A percentile compares a stretch with the other conserved stretches of the same genome.
These are phyloP conservation scores for Clarias platycephalus DNA, from an alignment of 2,797 vertebrate species.

Conservation along the genomic window DNA sequence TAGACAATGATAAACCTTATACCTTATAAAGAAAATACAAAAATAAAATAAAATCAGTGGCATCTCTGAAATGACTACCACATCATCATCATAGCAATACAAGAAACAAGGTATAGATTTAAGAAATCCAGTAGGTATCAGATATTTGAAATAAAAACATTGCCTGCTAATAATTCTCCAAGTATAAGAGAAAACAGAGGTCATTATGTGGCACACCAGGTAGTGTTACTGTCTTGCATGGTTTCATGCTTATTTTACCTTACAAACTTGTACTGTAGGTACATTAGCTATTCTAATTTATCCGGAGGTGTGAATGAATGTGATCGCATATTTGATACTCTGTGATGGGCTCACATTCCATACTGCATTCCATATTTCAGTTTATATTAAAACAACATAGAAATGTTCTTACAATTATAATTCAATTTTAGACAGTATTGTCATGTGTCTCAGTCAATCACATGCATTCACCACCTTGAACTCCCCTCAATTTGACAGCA, in stretches of 20 bases:
- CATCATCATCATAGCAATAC: neutral
- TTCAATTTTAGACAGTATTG: neutral
- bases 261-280: neutral
- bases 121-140: neutral
- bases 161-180: neutral
- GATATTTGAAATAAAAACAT: neutral
- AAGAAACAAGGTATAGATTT: neutral
- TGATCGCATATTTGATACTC: neutral
- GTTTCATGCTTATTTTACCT: neutral
- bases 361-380: neutral
- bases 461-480: neutral
- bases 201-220: neutral
- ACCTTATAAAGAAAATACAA: slow-evolving; percentile 1
- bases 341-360: neutral
- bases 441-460: neutral
- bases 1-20: slow-evolving; percentile 3
- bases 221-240: neutral
- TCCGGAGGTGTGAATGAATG: too few relatives aligned
- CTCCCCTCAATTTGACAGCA: neutral
- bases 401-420: neutral
- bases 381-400: neutral
- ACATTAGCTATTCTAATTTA: neutral
- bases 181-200: neutral
- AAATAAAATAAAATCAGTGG: neutral
- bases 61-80: neutral